Base-by-base conservation (phyloP, 2,888 invertebrate genomes). In the Apomyelois bistriatella region DNA sequence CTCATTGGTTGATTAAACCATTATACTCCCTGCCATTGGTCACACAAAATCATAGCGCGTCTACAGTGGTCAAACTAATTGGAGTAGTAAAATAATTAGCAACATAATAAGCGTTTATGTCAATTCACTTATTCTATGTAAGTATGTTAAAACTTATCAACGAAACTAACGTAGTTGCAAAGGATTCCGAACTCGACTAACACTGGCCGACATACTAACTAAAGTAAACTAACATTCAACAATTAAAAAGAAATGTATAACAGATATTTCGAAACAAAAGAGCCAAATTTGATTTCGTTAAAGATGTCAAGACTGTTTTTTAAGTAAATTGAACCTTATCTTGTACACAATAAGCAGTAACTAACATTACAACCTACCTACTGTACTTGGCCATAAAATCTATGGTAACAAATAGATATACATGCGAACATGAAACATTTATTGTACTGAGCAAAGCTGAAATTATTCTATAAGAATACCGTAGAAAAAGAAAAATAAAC, bases 361-460 rank as follows among this genome's bases (percentile, higher is more conserved):
- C 81, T 82, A 82, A 80, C 68, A 66, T 76, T 76, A 80, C 65
- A 68, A 68, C 74, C 78, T 85, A 85, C 69, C 76, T 85, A 83
- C 64, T 82, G 81, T 84, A 88, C 81, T 83, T 86, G 83, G 85
- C 88, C 87, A 77, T 88, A 84, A 72, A 71, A 70, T 78, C 88
- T 88, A 88, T 88, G 89, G 89, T 89, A 89, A 90, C 89, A 79
- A 81, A 82, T 76, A 82, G 72, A 80, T 74, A 72, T 76, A 82
- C 71, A 78, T 67, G 71, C 72, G 67, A 76, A 77, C 70, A 69
- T 70, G 68, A 64, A 74, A 70, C 64, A 59, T 68, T 67, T 63
- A 72, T 74, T 75, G 75, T 77, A 79, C 74, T 84, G 85, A 84
- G 82, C 83, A 79, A 82, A 84, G 79, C 75, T 68, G 79, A 68